phyloP scores from a whole-genome alignment of 2,113 vertebrate genomes.

The Varanus salvator region DNA sequence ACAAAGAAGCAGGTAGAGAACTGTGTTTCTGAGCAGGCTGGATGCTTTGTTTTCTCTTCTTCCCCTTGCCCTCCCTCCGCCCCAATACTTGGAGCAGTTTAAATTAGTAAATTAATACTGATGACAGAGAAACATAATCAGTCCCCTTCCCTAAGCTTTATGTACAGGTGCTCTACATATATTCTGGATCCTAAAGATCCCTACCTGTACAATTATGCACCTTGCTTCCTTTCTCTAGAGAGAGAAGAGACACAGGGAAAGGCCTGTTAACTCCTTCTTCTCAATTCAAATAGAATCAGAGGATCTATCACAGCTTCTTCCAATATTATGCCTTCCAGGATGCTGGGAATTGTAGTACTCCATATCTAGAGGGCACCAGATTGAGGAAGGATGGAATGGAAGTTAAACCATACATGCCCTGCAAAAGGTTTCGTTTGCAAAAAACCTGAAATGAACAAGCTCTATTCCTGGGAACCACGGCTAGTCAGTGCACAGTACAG shows the following conservation, averaged over 20 bases:
- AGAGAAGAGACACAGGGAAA: background rate
- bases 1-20: constrained; percentile 23
- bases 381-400: too few relatives aligned
- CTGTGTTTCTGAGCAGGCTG: background rate
- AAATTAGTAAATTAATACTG: background rate
- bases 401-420: too few relatives aligned
- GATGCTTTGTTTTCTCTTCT: constrained; percentile 28
- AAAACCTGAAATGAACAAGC: background rate
- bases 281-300: background rate
- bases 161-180: background rate
- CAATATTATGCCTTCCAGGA: too few relatives aligned
- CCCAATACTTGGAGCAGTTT: constrained; percentile 24
- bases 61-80: background rate
- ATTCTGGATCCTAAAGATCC: background rate
- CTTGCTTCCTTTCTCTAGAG: background rate
- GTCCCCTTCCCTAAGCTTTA: background rate
- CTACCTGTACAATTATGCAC: background rate
- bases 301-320: background rate
- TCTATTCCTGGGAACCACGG: background rate
- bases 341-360: too few relatives aligned
- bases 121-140: background rate
- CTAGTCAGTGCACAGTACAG: background rate
- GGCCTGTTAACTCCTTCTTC: background rate
- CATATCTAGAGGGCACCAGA: too few relatives aligned
- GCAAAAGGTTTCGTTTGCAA: background rate